Base-by-base conservation (phyloP, 2,888 invertebrate species). In the Unio pictorum region DNA sequence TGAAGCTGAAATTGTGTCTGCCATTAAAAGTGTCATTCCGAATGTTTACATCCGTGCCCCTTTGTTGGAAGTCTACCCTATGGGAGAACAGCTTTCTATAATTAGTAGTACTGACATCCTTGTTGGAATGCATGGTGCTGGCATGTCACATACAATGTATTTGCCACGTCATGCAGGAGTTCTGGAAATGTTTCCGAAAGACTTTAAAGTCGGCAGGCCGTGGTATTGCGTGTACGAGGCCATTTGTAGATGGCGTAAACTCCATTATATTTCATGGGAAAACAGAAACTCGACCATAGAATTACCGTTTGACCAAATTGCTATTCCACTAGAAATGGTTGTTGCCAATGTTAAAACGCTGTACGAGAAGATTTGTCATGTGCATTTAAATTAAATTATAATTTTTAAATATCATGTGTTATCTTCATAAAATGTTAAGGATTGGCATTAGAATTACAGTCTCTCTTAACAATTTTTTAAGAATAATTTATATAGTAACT, bases 81-180 rank as follows among this genome's bases (percentile, higher is more conserved):
- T 88, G 78, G 61, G 72, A 34, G 63, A 80, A 28, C 88, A 88
- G 72, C 72, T 88, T 15, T 65, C 81, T 54, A 61, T 80, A 8
- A 80, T 86, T 23, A 59, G 76, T 20, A 65, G 76, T 8, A 83
- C 87, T 4, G 86, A 87, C 64, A 73, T 88, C 34, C 68, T 87
- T 54, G 78, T 87, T 3, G 87, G 87, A 3, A 86, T 88, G 85
- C 88, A 88, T 67, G 88, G 88, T 0, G 88, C 88, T 4, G 87
- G 86, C 0, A 78, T 88, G 66, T 84, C 85, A 4, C 86, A 87
- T 63, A 73, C 83, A 7, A 30, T 84, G 28, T 87, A 87, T 69
- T 72, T 88, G 23, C 84, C 85, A 1, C 71, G 78, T 61, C 81
- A 81, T 64, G 80, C 81, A 0, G 86, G 77, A 1, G 65, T 88